Evolutionary conservation across 2,797 vertebrate genomes (phyloP).

Genomic region (Sylvilagus floridanus): DNA sequence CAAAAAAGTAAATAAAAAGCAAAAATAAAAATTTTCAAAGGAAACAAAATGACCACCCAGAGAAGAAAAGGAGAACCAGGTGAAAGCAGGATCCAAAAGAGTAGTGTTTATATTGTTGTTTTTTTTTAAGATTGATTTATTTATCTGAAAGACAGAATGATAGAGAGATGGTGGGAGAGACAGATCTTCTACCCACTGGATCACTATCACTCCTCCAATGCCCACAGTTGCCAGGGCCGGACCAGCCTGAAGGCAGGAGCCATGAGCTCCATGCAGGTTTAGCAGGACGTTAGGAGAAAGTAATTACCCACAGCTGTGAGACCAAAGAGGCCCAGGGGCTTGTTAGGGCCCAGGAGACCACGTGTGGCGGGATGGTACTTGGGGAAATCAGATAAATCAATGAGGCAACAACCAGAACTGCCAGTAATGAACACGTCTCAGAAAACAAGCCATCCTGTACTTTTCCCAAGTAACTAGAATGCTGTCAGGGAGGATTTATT

Average conservation of each 20-base stretch:
- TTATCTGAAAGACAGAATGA: too few species aligned
- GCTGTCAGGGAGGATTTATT: background rate
- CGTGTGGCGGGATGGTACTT: background rate
- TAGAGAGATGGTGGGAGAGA: too few species aligned
- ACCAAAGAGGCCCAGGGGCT: background rate
- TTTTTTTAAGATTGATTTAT: too few species aligned
- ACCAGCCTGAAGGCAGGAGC: too few species aligned
- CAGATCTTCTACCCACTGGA: too few species aligned
- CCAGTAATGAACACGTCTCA: conserved; percentile 11
- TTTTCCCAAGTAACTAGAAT: conserved; percentile 54
- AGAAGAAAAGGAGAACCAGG: background rate
- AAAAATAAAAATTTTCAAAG: conserved; percentile 44
- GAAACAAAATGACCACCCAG: background rate
- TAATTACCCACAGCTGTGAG: background rate
- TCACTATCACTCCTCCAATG: too few species aligned
- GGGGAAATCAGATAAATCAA: conserved; percentile 45
- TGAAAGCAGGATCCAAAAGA: background rate
- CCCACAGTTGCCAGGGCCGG: too few species aligned
- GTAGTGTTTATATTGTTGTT: too few species aligned
- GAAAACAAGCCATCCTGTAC: conserved; percentile 6
- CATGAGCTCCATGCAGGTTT: too few species aligned
- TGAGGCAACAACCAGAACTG: conserved; percentile 36
- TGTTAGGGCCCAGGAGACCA: background rate
- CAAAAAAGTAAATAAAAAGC: background rate
- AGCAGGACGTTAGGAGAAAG: conserved; percentile 9